Evolutionary conservation across 2,113 vertebrate species (phyloP).

Genomic region (Cichladusa arquata): DNA sequence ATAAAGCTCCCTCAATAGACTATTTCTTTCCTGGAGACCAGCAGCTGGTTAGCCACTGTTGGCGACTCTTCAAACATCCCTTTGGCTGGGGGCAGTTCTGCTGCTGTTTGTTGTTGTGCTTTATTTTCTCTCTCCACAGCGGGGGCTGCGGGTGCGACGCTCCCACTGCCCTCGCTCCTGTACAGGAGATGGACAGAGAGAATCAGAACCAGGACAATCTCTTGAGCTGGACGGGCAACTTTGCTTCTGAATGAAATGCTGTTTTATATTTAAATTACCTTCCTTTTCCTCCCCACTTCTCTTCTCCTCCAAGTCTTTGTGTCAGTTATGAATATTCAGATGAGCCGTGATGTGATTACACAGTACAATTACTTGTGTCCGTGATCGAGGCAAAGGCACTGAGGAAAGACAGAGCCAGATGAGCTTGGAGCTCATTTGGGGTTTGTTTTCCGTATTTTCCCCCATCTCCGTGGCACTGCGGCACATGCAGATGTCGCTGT

Average conservation of each 20-base stretch:
- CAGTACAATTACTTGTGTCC: conserved; percentile 85
- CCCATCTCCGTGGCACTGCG: conserved; percentile 79
- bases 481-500: conserved; percentile 99
- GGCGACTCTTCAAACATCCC: conserved; percentile 72
- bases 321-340: conserved; percentile 85
- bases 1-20: conserved; percentile 74
- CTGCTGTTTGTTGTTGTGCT: conserved; percentile 44
- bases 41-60: conserved; percentile 74
- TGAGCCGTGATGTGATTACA: conserved; percentile 82
- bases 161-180: not conserved
- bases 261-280: conserved; percentile 72
- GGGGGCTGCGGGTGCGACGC: not conserved
- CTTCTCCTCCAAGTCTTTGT: conserved; percentile 78
- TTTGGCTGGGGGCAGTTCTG: conserved; percentile 68
- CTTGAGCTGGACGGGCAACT: conserved; percentile 33
- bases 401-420: conserved; percentile 54
- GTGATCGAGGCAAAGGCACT: conserved; percentile 63
- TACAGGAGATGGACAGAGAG: not conserved
- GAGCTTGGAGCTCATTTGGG: conserved; percentile 52
- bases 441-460: conserved; percentile 64
- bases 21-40: conserved; percentile 72
- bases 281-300: conserved; percentile 62
- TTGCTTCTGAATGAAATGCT: conserved; percentile 70
- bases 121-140: conserved; percentile 40
- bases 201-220: conserved; percentile 16